These are phyloP conservation scores for Salvelinus alpinus DNA, from an alignment of 2,113 vertebrate species.

Conservation along the genomic window DNA sequence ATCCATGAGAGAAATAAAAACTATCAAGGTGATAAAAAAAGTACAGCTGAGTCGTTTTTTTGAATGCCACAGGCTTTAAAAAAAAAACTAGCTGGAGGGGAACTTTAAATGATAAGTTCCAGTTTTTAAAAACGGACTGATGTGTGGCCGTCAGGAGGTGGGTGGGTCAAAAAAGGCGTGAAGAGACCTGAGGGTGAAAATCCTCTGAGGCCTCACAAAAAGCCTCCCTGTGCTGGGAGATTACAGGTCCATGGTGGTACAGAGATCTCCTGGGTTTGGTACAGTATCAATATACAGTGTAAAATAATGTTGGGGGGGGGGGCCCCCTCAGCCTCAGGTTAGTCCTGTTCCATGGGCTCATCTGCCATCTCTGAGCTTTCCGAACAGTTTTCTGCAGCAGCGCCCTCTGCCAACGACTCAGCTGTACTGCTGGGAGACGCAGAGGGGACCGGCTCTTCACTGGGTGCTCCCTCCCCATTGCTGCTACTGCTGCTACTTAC, in stretches of 20 bases:
- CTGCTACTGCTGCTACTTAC: constrained; percentile 44
- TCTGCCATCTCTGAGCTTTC: constrained; percentile 77
- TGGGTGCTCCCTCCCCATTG: constrained; percentile 58
- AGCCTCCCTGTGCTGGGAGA: constrained; percentile 47
- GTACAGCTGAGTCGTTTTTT: constrained; percentile 37
- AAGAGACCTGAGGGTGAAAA: constrained; percentile 65
- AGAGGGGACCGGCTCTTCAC: constrained; percentile 62
- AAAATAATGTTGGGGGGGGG: constrained; percentile 31
- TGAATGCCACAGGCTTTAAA: constrained; percentile 49
- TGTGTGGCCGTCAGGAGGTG: constrained; percentile 41
- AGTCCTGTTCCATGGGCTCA: constrained; percentile 87
- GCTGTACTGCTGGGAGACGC: constrained; percentile 73
- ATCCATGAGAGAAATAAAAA: not conserved
- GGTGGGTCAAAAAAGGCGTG: constrained; percentile 35
- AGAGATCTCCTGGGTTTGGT: constrained; percentile 78
- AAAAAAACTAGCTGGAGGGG: constrained; percentile 57
- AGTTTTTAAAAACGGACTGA: constrained; percentile 88
- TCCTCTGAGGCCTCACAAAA: constrained; percentile 29
- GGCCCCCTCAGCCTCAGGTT: constrained; percentile 35
- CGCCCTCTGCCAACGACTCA: constrained; percentile 77
- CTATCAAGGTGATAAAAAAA: constrained; percentile 27
- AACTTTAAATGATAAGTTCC: constrained; percentile 67
- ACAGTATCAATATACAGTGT: constrained; percentile 58
- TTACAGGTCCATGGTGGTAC: constrained; percentile 75
- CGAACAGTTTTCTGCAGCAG: constrained; percentile 78